Base-by-base conservation (phyloP, 1,140 invertebrate species). In the Achroia grisella region DNA sequence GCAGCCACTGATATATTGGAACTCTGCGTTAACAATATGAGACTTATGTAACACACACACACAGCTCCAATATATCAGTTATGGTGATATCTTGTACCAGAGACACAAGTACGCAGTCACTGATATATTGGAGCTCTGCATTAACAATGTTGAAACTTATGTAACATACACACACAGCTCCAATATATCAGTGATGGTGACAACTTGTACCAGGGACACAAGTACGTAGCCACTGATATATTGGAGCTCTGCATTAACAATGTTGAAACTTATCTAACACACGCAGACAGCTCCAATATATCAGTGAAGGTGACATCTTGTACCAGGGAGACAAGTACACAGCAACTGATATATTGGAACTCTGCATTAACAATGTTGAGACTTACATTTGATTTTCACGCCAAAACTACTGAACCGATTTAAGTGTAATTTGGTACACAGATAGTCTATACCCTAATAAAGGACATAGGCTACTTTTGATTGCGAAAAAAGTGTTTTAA, bases 291-390 rank as follows among this genome's bases (percentile, higher is more conserved):
- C n/a, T n/a, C n/a, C n/a, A n/a, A n/a, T n/a, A n/a, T n/a, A n/a
- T n/a, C n/a, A n/a, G n/a, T n/a, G n/a, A n/a, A n/a, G 71, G 40
- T 0, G 68, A 65, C 31, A 62, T 82, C 36, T 60, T 46, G 59
- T 87, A 87, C 88, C 87, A 89, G 2, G 72, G 71, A 11, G 62
- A 75, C 4, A 57, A 51, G 47, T 87, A 88, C 0, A 77, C 86
- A 0, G 86, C 71, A 0, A 43, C 49, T 1, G 61, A 63, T 27
- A 88, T 47, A 4, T 63, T 67, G 27, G 64, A 39, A 46, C 87
- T 88, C 75, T 77, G 42, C 9, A 10, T 6, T 32, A 23, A 0
- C 32, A 13, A 13, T 13, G n/a, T n/a, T n/a, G n/a, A 15, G 13
- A 15, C 35, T 14, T 36, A 11, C n/a, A n/a, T n/a, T n/a, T n/a